Conservation (phyloP, 2,113 vertebrate genomes). For the Passer domesticus region DNA sequence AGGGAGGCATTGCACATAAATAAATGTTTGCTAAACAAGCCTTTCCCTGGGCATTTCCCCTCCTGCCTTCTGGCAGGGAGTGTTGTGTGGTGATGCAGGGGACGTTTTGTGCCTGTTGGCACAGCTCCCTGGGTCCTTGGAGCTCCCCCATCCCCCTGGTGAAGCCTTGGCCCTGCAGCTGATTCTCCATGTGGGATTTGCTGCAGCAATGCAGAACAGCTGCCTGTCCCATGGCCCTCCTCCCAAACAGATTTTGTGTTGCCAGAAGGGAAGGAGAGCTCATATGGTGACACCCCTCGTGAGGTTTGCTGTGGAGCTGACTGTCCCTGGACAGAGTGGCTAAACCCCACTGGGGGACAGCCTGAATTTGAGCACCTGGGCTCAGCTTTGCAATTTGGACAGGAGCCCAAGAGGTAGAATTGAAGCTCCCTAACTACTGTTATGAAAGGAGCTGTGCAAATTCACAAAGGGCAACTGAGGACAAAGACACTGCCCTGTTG, state of each 20-base stretch:
- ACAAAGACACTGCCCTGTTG: background rate
- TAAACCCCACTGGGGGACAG: background rate
- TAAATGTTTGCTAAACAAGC: background rate
- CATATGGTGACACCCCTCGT: rapidly evolving
- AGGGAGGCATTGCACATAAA: background rate
- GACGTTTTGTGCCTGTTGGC: background rate
- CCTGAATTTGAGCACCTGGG: background rate
- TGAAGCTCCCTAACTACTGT: background rate
- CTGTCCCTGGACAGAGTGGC: background rate
- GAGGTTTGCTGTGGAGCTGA: background rate
- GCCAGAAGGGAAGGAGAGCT: background rate
- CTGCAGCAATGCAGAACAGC: background rate
- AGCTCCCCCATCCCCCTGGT: background rate
- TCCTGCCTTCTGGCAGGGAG: background rate
- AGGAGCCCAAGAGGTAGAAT: background rate
- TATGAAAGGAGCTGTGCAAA: background rate
- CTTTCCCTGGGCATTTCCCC: background rate
- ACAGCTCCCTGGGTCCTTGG: rapidly evolving
- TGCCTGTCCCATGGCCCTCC: background rate
- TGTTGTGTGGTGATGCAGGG: background rate
- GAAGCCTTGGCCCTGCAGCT: background rate
- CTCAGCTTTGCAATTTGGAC: background rate
- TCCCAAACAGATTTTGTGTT: background rate
- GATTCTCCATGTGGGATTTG: background rate
- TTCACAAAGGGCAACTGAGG: background rate